Percentiles rank a stretch among this genome's conserved stretches.
phyloP scores from a whole-genome alignment of 2,797 vertebrate species.

The Bufotes viridis region DNA sequence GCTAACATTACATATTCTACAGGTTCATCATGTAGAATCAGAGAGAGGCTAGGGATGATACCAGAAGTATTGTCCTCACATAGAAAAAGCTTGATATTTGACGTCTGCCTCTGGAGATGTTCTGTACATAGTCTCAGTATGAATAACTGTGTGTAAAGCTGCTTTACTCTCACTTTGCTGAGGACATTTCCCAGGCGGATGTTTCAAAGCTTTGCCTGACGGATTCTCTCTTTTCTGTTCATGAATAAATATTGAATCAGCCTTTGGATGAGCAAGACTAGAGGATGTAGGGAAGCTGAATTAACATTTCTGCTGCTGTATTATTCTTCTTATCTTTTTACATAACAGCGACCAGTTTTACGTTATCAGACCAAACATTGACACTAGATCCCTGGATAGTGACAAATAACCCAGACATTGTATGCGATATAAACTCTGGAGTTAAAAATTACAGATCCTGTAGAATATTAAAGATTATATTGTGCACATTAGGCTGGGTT shows the following conservation, averaged over 20 bases:
- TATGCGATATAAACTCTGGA: no score
- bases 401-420: not conserved
- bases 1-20: not conserved
- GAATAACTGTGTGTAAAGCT: constrained; percentile 31
- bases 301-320: not conserved
- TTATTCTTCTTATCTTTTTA: not conserved
- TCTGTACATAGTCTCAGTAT: constrained; percentile 16
- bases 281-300: not conserved
- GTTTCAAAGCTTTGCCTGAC: constrained; percentile 23
- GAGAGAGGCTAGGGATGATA: not conserved
- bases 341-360: not conserved
- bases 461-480: not conserved
- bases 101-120: not conserved
- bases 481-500: not conserved
- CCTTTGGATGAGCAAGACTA: not conserved
- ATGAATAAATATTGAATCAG: constrained; percentile 39
- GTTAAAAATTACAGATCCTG: not conserved
- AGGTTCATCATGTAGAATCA: not conserved
- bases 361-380: not conserved
- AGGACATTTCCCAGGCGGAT: constrained; percentile 38
- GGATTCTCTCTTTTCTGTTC: constrained; percentile 21
- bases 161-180: constrained; percentile 28
- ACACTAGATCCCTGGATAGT: not conserved
- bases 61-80: constrained; percentile 1
- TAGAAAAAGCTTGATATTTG: constrained; percentile 31